phyloP scores from a whole-genome alignment of 1,140 invertebrate genomes.

The Marisa cornuarietis region DNA sequence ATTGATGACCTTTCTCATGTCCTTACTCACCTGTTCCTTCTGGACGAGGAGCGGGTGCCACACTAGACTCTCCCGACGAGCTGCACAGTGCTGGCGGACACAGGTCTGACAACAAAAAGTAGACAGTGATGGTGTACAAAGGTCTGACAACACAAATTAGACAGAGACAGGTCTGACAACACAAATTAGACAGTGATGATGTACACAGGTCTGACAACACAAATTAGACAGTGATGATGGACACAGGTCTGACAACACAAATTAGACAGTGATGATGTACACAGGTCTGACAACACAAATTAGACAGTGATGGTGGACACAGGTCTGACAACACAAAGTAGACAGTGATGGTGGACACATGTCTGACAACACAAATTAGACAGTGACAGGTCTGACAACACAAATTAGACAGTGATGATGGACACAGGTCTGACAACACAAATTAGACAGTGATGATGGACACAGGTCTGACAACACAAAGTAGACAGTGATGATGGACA shows the following conservation, averaged over 20 bases:
- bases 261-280: constrained; percentile 3
- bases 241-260: constrained; percentile 12
- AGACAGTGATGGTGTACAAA: not conserved
- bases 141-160: not conserved
- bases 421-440: constrained; percentile 13
- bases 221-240: constrained; percentile 6
- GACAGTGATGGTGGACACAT: constrained; percentile 9
- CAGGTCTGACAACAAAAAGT: constrained; percentile 9
- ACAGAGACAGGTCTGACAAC: constrained; percentile 12
- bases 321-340: constrained; percentile 12
- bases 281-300: constrained; percentile 12
- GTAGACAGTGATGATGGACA: constrained; percentile 9
- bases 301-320: constrained; percentile 9
- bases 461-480: constrained; percentile 13
- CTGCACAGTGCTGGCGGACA: constrained; percentile 4
- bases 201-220: constrained; percentile 12
- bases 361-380: constrained; percentile 11
- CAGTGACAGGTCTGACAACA: constrained; percentile 12
- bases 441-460: constrained; percentile 4
- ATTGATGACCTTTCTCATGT: not conserved
- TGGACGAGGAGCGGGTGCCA: not conserved
- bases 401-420: constrained; percentile 3
- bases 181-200: no score
- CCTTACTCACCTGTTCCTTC: constrained; percentile 6
- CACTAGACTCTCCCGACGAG: not conserved